Conservation (phyloP, 2,113 vertebrate genomes). For the Nothoprocta perdicaria region DNA sequence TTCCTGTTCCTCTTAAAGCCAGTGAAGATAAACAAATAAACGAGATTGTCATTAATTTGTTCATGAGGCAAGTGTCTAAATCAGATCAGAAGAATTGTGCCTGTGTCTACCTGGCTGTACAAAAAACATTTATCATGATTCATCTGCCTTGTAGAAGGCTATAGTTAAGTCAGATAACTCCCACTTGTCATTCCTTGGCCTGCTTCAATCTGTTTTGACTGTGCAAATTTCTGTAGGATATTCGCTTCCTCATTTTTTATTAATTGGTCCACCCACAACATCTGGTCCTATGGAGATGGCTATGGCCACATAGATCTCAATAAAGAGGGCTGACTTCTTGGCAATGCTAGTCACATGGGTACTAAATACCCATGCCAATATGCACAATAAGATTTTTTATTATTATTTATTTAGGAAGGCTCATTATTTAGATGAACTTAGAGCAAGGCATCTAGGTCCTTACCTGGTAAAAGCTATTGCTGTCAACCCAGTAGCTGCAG, state of each 20-base stretch:
- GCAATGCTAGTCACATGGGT: fast-evolving
- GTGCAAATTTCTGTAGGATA: background rate
- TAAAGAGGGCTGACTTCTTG: fast-evolving
- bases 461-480: background rate
- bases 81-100: background rate
- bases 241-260: background rate
- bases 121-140: background rate
- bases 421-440: background rate
- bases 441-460: background rate
- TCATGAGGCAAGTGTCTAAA: background rate
- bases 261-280: background rate
- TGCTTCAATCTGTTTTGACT: background rate
- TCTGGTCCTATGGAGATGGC: background rate
- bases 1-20: background rate
- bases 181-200: fast-evolving
- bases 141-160: background rate
- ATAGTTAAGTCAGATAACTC: background rate
- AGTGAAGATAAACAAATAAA: background rate
- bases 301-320: fast-evolving
- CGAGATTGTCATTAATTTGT: background rate
- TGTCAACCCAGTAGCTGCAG: background rate
- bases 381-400: background rate
- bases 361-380: background rate
- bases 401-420: background rate
- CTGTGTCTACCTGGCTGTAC: background rate